Base-by-base conservation (phyloP, 2,797 vertebrate species). In the Anabas testudineus region DNA sequence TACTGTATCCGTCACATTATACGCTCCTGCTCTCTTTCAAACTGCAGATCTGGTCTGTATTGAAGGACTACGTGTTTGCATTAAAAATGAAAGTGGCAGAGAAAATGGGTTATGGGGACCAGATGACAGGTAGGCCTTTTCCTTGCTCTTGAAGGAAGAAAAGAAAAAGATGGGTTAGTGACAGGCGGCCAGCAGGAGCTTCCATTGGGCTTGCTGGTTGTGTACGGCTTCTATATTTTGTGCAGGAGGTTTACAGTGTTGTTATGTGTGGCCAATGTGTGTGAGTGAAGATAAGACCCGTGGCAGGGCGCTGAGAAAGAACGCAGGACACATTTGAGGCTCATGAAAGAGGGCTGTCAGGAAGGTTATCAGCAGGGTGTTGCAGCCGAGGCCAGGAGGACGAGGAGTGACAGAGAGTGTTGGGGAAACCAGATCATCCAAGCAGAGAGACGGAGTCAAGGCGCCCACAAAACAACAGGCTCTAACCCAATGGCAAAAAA, bases 211-310 rank as follows among this genome's bases (percentile, higher is more conserved):
- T 76, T 36, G 28, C 49, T 72, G 66, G 34, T 19, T 60, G 71
- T 67, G 59, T 5, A 19, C 36, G 26, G 57, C 51, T 62, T 52
- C 65, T 59, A 16, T 56, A 64, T 57, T 80, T 49, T 51, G 47
- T 42, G 51, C 37, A 56, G 48, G 54, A 78, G 72, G 67, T 68
- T 81, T 71, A 72, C 68, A 36, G 56, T 9, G 28, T 56, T 78
- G 81, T 82, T 87, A 82, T 83, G 78, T 82, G 85, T 75, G 83
- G 87, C 87, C 87, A 91, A 86, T 90, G 87, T 91, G 90, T 87
- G 88, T 49, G 68, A 85, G 81, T 81, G 86, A 79, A 92, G 93
- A 95, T 95, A 94, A 94, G 89, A 85, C 73, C 57, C 54, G 63
- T 74, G 77, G 79, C 76, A 45, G 81, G 8, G 52, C 84, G 78